phyloP scores from a whole-genome alignment of 2,113 vertebrate species.

The Rousettus leschenaultii region DNA sequence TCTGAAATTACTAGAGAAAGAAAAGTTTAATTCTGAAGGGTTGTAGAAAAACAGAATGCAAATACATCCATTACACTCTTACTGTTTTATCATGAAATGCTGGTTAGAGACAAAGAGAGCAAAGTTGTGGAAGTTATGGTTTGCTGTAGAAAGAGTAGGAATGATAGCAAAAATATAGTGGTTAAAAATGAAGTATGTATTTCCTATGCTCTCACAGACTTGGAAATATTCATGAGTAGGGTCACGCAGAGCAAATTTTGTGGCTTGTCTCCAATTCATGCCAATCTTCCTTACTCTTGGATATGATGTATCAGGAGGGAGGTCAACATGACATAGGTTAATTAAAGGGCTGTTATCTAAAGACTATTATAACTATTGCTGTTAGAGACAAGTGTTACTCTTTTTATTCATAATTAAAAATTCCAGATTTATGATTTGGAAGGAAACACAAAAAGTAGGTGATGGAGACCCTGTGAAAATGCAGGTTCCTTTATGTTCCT shows the following conservation, averaged over 20 bases:
- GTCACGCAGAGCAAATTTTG: neutral
- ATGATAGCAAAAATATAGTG: neutral
- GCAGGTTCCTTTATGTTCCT: neutral
- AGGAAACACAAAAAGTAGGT: neutral
- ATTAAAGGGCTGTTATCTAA: conserved; percentile 28
- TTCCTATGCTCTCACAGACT: neutral
- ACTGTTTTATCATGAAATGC: neutral
- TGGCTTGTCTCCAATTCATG: neutral
- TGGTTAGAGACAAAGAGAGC: neutral
- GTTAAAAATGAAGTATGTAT: neutral
- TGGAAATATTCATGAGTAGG: neutral
- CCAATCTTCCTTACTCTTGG: neutral
- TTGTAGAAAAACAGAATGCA: neutral
- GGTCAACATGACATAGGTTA: neutral
- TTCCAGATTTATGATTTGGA: neutral
- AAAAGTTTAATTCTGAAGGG: neutral
- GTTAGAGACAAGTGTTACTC: neutral
- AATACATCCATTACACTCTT: neutral
- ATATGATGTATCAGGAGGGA: neutral
- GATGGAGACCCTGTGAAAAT: neutral
- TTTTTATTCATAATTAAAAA: neutral
- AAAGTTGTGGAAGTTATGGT: neutral
- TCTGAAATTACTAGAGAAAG: neutral
- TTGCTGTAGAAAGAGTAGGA: neutral
- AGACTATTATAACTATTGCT: neutral